Evolutionary conservation across 2,797 vertebrate species (phyloP), one percentile per base, ranked within the genome.

Genomic region (Dryobates pubescens): DNA sequence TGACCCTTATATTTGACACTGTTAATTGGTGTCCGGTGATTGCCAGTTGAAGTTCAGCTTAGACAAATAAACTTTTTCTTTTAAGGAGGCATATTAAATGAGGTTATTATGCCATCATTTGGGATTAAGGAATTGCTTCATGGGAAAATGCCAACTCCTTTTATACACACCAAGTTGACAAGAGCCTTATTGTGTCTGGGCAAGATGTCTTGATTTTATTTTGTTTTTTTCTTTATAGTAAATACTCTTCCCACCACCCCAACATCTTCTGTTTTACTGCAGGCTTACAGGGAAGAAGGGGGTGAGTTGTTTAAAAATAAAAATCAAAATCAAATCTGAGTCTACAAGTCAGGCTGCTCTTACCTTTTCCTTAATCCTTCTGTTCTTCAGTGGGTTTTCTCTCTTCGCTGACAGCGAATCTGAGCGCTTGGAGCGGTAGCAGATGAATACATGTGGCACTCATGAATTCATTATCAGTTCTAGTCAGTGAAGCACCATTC

Each of bases 81-180:
- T 73, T 83, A 80, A 84, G 70, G 83, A 81, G 71, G 30, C 89
- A 70, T 92, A 91, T 83, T 92, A 94, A 94, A 86, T 94, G 81
- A 90, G 54, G 86, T 91, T 95, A 83, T 95, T 96, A 95, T 96
- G 86, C 91, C 92, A 94, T 96, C 73, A 91, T 71, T 94, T 96
- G 90, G 94, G 96, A 95, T 97, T 93, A 95, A 96, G 92, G 86
- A 91, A 73, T 85, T 89, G 87, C 61, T 96, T 96, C 94, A 93
- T 96, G 79, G 82, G 95, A 95, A 96, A 91, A 63, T 89, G 93
- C 81, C 89, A 82, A 34, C 69, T 96, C 81, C 70, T 93, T 96
- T 96, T 94, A 92, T 53, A 86, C 83, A 68, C 84, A 67, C 30
- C 73, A 62, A 71, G 76, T 88, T 94, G 90, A 96, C 85, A 94